These are phyloP conservation scores for Ladona fulva DNA, from an alignment of 1,140 invertebrate species.

Conservation along the genomic window DNA sequence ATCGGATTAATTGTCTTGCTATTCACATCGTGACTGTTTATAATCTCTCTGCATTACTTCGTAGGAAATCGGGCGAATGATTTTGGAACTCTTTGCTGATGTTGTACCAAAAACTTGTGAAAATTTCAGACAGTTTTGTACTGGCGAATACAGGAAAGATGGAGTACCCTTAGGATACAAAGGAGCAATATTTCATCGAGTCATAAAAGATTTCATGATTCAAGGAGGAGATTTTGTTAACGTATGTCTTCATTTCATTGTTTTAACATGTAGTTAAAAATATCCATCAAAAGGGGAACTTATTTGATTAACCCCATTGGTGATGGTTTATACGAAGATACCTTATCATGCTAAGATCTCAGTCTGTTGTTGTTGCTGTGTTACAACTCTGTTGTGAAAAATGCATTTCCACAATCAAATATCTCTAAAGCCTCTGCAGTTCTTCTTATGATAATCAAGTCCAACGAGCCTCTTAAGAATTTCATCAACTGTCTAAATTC, in stretches of 20 bases:
- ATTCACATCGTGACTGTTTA: neutral
- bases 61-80: constrained; percentile 81
- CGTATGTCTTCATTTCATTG: constrained; percentile 54
- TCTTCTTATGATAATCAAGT: too few species aligned
- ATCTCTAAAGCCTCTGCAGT: too few species aligned
- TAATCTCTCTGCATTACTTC: constrained; percentile 22
- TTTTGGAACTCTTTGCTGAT: constrained; percentile 95
- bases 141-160: constrained; percentile 85
- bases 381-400: too few species aligned
- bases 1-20: constrained; percentile 16
- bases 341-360: too few species aligned
- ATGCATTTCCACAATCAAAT: too few species aligned
- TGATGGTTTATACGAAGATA: too few species aligned
- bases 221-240: constrained; percentile 98
- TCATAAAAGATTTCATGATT: constrained; percentile 98
- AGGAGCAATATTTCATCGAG: constrained; percentile 91
- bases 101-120: constrained; percentile 95
- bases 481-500: too few species aligned
- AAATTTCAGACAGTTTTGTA: constrained; percentile 98
- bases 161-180: constrained; percentile 96
- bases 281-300: too few species aligned
- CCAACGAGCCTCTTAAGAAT: too few species aligned
- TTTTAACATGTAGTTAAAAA: neutral
- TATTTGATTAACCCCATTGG: too few species aligned
- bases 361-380: too few species aligned